Conservation (phyloP, 64 coral and sea anemone species). For the Acropora tenuis region DNA sequence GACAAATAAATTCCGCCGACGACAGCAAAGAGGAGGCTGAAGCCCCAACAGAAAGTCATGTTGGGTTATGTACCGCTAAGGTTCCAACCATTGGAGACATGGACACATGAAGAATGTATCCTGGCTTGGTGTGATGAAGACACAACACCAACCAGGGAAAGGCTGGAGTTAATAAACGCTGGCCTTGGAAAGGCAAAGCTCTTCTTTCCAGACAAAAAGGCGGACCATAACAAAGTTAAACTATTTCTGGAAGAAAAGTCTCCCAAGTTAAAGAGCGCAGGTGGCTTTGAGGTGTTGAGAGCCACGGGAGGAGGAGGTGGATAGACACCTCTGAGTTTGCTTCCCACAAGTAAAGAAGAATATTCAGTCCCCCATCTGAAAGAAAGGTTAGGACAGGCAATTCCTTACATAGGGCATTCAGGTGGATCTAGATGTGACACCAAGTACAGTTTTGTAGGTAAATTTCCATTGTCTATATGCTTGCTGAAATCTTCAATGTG, state of each 20-base stretch:
- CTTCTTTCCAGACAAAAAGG: too few species aligned
- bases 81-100: conserved; percentile 50
- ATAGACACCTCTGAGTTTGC: conserved; percentile 43
- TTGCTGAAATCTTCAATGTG: too few species aligned
- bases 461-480: too few species aligned
- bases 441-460: too few species aligned
- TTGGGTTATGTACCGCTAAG: conserved; percentile 31
- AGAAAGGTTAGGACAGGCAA: conserved; percentile 54
- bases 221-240: neutral
- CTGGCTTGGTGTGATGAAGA: neutral
- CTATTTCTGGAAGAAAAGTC: conserved; percentile 45
- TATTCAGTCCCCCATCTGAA: conserved; percentile 48
- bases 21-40: too few species aligned
- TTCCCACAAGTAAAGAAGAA: conserved; percentile 19
- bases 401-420: conserved; percentile 47
- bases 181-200: too few species aligned
- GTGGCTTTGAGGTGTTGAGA: conserved; percentile 68
- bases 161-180: too few species aligned
- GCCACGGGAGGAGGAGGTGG: conserved; percentile 65
- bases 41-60: neutral
- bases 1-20: too few species aligned
- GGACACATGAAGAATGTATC: conserved; percentile 62
- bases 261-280: conserved; percentile 31
- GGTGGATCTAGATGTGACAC: conserved; percentile 15
- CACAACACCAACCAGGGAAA: too few species aligned